Evolutionary conservation across 1,140 invertebrate genomes (phyloP), one percentile per base, ranked within the genome.

Genomic region (Drosophila paulistorum): DNA sequence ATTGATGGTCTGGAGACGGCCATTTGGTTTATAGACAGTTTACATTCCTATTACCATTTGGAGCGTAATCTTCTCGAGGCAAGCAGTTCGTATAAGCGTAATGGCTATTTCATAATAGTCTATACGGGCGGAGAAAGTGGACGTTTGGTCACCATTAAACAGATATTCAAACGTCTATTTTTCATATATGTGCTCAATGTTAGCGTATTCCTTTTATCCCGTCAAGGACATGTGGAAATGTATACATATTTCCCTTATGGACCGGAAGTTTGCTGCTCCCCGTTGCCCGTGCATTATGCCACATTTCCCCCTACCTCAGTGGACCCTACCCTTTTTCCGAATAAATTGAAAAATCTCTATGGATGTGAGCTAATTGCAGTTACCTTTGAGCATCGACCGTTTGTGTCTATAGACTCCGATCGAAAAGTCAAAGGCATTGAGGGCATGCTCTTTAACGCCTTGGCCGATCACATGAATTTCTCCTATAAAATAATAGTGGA

Each of bases 191-290:
- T 86, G 45, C 65, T 81, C 13, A 90, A 91, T 65, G 77, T 91
- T 7, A 91, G 66, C 42, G 77, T 91, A 7, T 65, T 91, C 13
- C 45, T 51, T 9, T 23, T 91, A 7, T 35, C 61, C 3, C 26
- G 68, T 0, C 33, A 66, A 0, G 84, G 64, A 2, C 63, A n/a
- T 0, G 75, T 83, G 0, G 60, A 83, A 17, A 54, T 87, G 37
- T 91, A 81, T 65, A 91, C 89, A 11, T 91, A 91, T 26, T 91
- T 84, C 74, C 90, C 90, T 1, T 91, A 84, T 26, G 55, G 68
- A 0, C 54, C 79, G 13, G 14, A 78, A 20, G 67, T 65, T 17
- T 91, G 90, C 7, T 81, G 80, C 45, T 89, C 84, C 1, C 58
- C 81, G 13, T n/a, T 68, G 35, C 90, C 90, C 0, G 68, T 89